These are phyloP conservation scores for Watsonalla binaria DNA, from an alignment of 2,888 invertebrate species.

Conservation along the genomic window DNA sequence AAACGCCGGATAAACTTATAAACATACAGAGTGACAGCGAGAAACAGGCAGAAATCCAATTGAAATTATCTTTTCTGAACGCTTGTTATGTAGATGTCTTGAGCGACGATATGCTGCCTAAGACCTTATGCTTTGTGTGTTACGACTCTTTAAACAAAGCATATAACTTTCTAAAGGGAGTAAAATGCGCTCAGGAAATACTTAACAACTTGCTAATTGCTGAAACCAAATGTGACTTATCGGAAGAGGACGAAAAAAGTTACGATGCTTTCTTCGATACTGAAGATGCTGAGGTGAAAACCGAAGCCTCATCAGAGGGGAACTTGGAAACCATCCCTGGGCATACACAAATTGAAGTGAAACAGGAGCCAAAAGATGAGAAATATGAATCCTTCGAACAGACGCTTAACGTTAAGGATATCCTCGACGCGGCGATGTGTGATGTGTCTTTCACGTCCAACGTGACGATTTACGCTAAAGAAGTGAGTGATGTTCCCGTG, in stretches of 20 bases:
- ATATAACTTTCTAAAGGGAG: slow-evolving; percentile 49
- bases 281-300: slow-evolving; percentile 24
- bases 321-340: not conserved
- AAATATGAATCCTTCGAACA: slow-evolving; percentile 24
- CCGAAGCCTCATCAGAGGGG: slow-evolving; percentile 13
- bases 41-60: slow-evolving; percentile 42
- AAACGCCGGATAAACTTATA: slow-evolving; percentile 44
- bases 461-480: slow-evolving; percentile 55
- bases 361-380: slow-evolving; percentile 56
- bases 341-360: slow-evolving; percentile 28
- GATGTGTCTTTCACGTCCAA: slow-evolving; percentile 38
- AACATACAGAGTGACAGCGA: slow-evolving; percentile 37
- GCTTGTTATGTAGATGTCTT: slow-evolving; percentile 57
- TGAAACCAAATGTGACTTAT: slow-evolving; percentile 31
- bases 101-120: slow-evolving; percentile 43
- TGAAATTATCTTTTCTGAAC: slow-evolving; percentile 54
- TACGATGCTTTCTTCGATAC: slow-evolving; percentile 45
- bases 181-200: slow-evolving; percentile 48
- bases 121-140: slow-evolving; percentile 60
- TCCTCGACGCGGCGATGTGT: slow-evolving; percentile 53
- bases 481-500: slow-evolving; percentile 34
- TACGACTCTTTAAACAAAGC: slow-evolving; percentile 57
- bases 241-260: slow-evolving; percentile 51
- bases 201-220: slow-evolving; percentile 35
- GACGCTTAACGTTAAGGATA: slow-evolving; percentile 50